Percentiles rank a stretch among this genome's conserved stretches.
These are phyloP conservation scores for Origma solitaria DNA, from an alignment of 2,113 vertebrate genomes.

Conservation along the genomic window DNA sequence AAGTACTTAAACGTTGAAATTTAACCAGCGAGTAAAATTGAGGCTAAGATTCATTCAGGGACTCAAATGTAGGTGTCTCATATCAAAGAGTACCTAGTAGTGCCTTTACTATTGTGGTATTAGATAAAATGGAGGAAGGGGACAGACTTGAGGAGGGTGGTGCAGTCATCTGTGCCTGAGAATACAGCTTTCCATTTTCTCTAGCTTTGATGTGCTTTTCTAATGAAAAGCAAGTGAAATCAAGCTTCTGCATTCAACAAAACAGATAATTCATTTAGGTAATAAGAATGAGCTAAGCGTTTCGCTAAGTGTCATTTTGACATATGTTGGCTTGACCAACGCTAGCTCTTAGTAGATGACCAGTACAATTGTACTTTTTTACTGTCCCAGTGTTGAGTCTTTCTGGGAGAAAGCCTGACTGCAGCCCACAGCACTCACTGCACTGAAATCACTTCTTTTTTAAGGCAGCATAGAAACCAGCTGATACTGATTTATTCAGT, in stretches of 20 bases:
- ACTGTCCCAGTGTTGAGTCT: neutral
- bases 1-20: conserved; percentile 4
- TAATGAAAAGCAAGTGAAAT: neutral
- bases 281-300: neutral
- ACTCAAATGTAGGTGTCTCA: neutral
- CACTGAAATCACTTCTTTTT: neutral
- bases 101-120: neutral
- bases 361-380: neutral
- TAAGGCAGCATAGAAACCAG: neutral
- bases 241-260: neutral
- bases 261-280: neutral
- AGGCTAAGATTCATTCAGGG: neutral
- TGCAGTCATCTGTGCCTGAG: neutral
- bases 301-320: neutral
- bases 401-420: neutral
- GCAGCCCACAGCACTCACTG: neutral
- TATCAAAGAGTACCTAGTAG: neutral
- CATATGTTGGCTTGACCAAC: neutral
- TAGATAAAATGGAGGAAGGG: neutral
- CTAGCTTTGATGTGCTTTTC: neutral
- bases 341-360: neutral
- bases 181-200: neutral
- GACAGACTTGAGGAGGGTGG: neutral
- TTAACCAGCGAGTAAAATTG: conserved; percentile 11
- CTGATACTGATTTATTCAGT: neutral